These are phyloP conservation scores for Rallus limicola DNA, from an alignment of 2,113 vertebrate genomes.

Conservation along the genomic window DNA sequence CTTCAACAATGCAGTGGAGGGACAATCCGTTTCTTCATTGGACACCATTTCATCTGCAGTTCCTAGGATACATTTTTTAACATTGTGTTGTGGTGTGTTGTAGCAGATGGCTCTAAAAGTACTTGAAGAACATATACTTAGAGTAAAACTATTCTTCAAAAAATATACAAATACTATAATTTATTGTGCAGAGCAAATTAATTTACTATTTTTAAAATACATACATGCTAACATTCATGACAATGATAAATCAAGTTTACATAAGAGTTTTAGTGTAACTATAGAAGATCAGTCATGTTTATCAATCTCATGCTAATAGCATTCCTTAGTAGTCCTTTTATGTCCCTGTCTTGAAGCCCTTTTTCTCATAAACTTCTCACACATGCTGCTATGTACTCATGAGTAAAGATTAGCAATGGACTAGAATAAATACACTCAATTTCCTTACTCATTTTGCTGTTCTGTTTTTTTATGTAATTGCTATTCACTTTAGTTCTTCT, in stretches of 20 bases:
- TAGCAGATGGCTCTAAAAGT: not conserved
- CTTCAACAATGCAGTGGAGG: not conserved
- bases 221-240: not conserved
- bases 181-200: not conserved
- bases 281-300: conserved; percentile 17
- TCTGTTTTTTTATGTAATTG: not conserved
- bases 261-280: not conserved
- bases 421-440: not conserved
- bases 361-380: not conserved
- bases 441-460: not conserved
- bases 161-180: not conserved
- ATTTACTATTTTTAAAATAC: not conserved
- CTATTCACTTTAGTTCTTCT: not conserved
- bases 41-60: not conserved
- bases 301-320: not conserved
- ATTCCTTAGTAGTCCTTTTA: conserved; percentile 11
- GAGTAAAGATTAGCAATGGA: not conserved
- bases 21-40: not conserved
- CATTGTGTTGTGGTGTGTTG: not conserved
- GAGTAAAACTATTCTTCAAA: conserved; percentile 8
- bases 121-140: not conserved
- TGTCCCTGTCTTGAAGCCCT: not conserved
- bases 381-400: not conserved
- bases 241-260: conserved; percentile 39
- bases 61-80: not conserved